These are phyloP conservation scores for Chitala chitala DNA, from an alignment of 2,113 vertebrate genomes.

Conservation along the genomic window DNA sequence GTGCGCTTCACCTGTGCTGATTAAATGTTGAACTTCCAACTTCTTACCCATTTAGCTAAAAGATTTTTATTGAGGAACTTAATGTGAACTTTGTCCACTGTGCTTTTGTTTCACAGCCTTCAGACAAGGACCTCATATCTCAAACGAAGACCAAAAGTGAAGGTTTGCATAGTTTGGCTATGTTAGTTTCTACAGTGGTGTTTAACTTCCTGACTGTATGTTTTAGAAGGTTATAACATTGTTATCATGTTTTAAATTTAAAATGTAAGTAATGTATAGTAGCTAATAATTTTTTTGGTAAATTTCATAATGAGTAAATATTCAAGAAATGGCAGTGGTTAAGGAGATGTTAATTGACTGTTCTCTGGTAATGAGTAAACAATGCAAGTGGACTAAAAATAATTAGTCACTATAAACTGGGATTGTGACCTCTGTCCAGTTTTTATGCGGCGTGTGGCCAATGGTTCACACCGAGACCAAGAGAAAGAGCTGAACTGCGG, in stretches of 20 bases:
- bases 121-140: constrained; percentile 92
- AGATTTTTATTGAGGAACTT: neutral
- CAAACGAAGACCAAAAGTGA: constrained; percentile 87
- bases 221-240: too few relatives aligned
- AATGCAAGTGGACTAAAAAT: too few relatives aligned
- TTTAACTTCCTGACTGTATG: too few relatives aligned
- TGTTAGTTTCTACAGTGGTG: neutral
- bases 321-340: neutral
- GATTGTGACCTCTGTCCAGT: constrained; percentile 56
- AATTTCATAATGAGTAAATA: neutral
- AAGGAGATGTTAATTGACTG: neutral
- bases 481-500: constrained; percentile 70
- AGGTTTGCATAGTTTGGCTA: constrained; percentile 60
- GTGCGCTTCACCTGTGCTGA: too few relatives aligned
- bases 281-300: neutral
- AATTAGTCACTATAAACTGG: neutral
- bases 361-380: neutral
- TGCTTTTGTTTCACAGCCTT: constrained; percentile 59
- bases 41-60: neutral
- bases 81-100: neutral
- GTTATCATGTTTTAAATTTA: too few relatives aligned
- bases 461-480: constrained; percentile 78
- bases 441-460: constrained; percentile 89
- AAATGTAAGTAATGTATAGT: neutral
- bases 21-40: neutral